phyloP scores from a whole-genome alignment of 2,888 invertebrate genomes.

The Perizoma affinitatum region DNA sequence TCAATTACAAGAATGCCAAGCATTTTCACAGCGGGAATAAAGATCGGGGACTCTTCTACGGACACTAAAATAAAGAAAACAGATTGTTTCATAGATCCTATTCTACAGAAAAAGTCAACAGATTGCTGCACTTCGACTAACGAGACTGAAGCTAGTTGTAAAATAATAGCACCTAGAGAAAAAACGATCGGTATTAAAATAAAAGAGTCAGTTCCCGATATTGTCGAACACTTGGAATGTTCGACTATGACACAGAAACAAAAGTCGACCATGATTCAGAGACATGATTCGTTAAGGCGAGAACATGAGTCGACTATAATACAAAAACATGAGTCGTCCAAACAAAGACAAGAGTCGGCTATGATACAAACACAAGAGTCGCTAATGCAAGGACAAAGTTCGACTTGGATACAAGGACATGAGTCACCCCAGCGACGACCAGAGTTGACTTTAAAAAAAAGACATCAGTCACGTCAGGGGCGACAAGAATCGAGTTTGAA shows the following conservation, averaged over 20 bases:
- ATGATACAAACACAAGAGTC: constrained; percentile 8
- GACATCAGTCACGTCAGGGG: no score
- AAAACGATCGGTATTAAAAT: constrained; percentile 56
- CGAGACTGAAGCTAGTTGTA: constrained; percentile 34
- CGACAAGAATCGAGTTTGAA: not conserved
- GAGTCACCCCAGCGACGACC: not conserved
- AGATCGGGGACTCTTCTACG: constrained; percentile 52
- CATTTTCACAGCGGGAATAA: constrained; percentile 51
- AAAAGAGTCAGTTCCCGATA: constrained; percentile 17
- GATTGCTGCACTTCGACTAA: constrained; percentile 55
- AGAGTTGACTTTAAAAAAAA: not conserved
- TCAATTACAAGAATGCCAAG: constrained; percentile 55
- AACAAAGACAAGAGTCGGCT: not conserved
- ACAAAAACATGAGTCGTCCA: not conserved
- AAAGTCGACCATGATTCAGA: not conserved
- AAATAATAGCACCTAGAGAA: constrained; percentile 43
- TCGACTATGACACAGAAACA: constrained; percentile 15
- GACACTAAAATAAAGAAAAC: constrained; percentile 40
- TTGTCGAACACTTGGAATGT: constrained; percentile 19
- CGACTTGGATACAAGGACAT: not conserved
- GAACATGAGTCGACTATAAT: not conserved
- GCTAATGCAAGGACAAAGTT: not conserved
- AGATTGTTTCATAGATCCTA: constrained; percentile 48
- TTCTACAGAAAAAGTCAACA: constrained; percentile 30
- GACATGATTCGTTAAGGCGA: not conserved